Conservation (phyloP, 2,113 vertebrate species). For the Ondatra zibethicus region DNA sequence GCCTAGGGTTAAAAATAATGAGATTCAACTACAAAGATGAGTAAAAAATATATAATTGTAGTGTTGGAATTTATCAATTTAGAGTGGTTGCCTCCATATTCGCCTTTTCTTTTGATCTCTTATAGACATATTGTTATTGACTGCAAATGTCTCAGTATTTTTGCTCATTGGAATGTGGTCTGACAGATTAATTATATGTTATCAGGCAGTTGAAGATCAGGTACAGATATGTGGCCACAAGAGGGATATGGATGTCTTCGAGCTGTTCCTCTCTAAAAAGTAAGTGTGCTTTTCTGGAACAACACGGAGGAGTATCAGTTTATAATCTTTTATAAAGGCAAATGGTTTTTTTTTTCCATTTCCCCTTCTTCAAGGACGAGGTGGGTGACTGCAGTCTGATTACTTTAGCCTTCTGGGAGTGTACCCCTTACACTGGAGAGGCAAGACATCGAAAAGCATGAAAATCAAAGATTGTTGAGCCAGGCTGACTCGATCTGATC, state of each 20-base stretch:
- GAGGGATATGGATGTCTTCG: slow-evolving; percentile 83
- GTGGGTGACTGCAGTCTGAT: neutral
- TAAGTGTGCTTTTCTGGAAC: slow-evolving; percentile 79
- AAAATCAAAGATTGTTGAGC: neutral
- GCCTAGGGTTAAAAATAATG: slow-evolving; percentile 68
- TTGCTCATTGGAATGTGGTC: slow-evolving; percentile 70
- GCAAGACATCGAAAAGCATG: neutral
- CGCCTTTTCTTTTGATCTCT: slow-evolving; percentile 62
- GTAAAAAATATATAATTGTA: slow-evolving; percentile 55
- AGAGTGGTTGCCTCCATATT: slow-evolving; percentile 34
- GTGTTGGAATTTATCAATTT: slow-evolving; percentile 71
- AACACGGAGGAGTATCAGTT: neutral
- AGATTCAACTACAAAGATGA: slow-evolving; percentile 73
- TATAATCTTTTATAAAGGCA: slow-evolving; percentile 35
- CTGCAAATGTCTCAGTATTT: slow-evolving; percentile 69
- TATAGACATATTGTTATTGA: slow-evolving; percentile 65
- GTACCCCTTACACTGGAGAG: neutral
- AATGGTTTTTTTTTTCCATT: slow-evolving; percentile 10
- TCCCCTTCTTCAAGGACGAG: neutral
- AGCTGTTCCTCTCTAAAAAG: slow-evolving; percentile 86
- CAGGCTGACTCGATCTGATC: neutral
- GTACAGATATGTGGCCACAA: slow-evolving; percentile 85
- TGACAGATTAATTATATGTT: slow-evolving; percentile 80
- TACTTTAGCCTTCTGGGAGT: neutral
- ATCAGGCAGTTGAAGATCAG: slow-evolving; percentile 86